Base-by-base conservation (phyloP, 2,888 invertebrate species). In the Drosophila maculinotata region DNA sequence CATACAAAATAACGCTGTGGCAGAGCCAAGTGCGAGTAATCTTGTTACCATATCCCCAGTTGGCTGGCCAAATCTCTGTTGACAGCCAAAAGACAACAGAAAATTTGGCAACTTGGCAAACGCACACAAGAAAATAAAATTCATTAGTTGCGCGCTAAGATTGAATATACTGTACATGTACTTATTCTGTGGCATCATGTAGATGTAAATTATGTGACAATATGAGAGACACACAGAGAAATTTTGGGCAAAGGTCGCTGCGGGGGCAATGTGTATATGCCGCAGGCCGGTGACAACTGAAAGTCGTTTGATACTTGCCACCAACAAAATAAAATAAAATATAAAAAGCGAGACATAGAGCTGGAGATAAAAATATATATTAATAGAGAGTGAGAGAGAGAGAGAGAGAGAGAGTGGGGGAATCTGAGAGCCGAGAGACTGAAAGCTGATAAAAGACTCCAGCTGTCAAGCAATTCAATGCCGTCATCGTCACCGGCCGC, bases 371-470 rank as follows among this genome's bases (percentile, higher is more conserved):
- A 48, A 26, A 48, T 14, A 12, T 28, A 30, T 28, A 9, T 9
- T n/a, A n/a, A 9, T 10, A 12, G 12, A 30, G 2, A 14, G 30
- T 10, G 20, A 10, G n/a, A 35, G 9, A 47, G 47, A 44, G 47
- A 9, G 54, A 36, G 28, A 10, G 38, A 4, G 20, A 3, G 9
- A 3, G 8, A 9, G 30, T 5, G 5, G 0, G 10, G 3, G 10
- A 10, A 26, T 15, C 26, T 47, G 44, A 53, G 54, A 76, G 69
- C 33, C 23, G 45, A 66, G 31, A 33, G 45, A 31, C n/a, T n/a
- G n/a, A n/a, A n/a, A 44, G 44, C 72, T 79, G 76, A 82, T 77
- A 77, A 75, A 81, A 79, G 67, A 62, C 67, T 44, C 47, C 33
- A 69, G 44, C 39, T 48, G 62, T 69, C 67, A 67, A 49, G 56